Percentiles rank a stretch among this genome's conserved stretches.
Conservation (phyloP, 2,113 vertebrate genomes). For the Menidia beryllina region DNA sequence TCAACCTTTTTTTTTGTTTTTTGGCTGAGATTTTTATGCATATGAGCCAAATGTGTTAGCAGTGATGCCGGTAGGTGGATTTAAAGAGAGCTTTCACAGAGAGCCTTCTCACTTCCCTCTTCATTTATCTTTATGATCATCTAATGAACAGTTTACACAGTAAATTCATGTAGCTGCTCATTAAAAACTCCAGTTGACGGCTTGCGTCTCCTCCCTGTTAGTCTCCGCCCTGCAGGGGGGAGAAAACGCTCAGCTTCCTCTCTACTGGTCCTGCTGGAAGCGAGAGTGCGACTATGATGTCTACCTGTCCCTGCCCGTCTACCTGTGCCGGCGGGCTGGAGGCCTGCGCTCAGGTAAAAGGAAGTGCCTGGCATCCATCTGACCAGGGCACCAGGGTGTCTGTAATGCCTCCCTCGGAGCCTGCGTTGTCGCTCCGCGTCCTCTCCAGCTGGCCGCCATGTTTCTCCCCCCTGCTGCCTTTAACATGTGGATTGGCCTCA, state of each 20-base stretch:
- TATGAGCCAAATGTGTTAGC: no score
- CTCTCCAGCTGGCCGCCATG: constrained; percentile 51
- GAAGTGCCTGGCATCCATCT: constrained; percentile 52
- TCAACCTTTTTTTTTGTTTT: not conserved
- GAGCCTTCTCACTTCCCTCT: not conserved
- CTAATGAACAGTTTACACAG: not conserved
- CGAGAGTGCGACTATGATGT: constrained; percentile 86
- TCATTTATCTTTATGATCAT: not conserved
- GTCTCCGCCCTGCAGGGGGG: constrained; percentile 84
- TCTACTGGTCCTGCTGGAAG: constrained; percentile 89
- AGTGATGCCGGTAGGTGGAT: not conserved
- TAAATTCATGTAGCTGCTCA: constrained; percentile 19
- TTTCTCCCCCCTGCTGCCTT: constrained; percentile 33
- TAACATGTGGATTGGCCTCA: constrained; percentile 46
- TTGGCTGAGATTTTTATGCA: not conserved
- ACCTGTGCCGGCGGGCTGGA: constrained; percentile 85
- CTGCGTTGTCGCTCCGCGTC: constrained; percentile 62
- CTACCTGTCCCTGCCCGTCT: constrained; percentile 86
- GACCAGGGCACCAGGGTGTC: constrained; percentile 56
- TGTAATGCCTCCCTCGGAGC: constrained; percentile 57
- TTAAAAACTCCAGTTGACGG: constrained; percentile 66
- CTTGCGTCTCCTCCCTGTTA: constrained; percentile 75
- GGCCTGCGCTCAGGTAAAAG: constrained; percentile 85
- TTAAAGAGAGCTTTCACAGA: not conserved
- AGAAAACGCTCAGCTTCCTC: constrained; percentile 81